Conservation (phyloP, 2,888 invertebrate genomes). For the Melitaea athalia region DNA sequence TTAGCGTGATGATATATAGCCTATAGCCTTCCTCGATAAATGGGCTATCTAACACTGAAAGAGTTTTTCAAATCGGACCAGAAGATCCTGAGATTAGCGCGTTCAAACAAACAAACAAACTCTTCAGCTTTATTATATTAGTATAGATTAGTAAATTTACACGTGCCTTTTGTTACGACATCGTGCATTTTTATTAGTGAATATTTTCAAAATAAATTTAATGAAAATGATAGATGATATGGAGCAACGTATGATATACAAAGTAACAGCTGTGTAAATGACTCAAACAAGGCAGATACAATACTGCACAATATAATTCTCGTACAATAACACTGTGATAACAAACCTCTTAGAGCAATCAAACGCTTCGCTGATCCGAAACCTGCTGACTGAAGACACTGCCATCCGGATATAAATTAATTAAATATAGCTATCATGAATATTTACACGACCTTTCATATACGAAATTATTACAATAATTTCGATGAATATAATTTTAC, state of each 20-base stretch:
- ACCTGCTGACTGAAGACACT: slow-evolving; percentile 38
- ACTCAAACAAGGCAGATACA: slow-evolving; percentile 2
- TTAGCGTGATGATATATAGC: too few relatives aligned
- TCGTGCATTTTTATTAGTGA: too few relatives aligned
- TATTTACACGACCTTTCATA: slow-evolving; percentile 34
- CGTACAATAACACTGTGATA: slow-evolving; percentile 34
- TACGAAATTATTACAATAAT: background rate
- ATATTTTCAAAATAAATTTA: too few relatives aligned
- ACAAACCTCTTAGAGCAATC: slow-evolving; percentile 43
- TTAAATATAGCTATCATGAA: slow-evolving; percentile 43
- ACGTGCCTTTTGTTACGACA: too few relatives aligned
- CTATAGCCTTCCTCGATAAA: too few relatives aligned
- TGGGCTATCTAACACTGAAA: too few relatives aligned
- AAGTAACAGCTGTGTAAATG: background rate
- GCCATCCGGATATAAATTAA: slow-evolving; percentile 42
- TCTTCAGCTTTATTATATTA: too few relatives aligned
- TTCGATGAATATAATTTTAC: slow-evolving; percentile 5
- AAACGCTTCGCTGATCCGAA: slow-evolving; percentile 46
- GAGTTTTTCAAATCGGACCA: too few relatives aligned
- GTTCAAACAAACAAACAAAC: too few relatives aligned
- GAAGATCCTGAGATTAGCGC: too few relatives aligned
- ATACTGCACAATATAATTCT: slow-evolving; percentile 31
- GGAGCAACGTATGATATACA: background rate
- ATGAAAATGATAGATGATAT: too few relatives aligned
- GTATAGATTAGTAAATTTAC: too few relatives aligned